Evolutionary conservation across 2,888 invertebrate genomes (phyloP).

Genomic region (Ophioninae sp.): DNA sequence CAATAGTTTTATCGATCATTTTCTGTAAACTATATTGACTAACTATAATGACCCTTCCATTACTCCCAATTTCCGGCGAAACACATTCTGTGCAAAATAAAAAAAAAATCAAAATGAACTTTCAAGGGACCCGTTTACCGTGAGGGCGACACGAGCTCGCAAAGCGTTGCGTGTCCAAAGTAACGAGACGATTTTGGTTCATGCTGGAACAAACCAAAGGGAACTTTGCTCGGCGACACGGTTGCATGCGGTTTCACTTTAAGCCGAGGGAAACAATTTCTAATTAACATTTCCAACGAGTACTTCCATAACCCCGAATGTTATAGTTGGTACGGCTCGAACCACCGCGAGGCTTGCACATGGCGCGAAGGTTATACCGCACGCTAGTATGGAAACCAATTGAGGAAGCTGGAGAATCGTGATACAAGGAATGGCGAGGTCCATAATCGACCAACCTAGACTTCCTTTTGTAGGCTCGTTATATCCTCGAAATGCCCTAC

Average conservation of each 20-base stretch:
- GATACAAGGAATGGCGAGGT: conserved; percentile 43
- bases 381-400: conserved; percentile 11
- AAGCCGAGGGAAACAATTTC: conserved; percentile 59
- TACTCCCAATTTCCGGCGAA: too few relatives aligned
- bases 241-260: conserved; percentile 36
- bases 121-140: background rate
- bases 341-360: conserved; percentile 44
- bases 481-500: conserved; percentile 58
- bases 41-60: too few relatives aligned
- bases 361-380: conserved; percentile 44
- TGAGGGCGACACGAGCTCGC: background rate
- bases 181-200: conserved; percentile 1
- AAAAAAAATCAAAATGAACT: background rate
- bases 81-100: background rate
- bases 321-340: conserved; percentile 41
- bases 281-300: conserved; percentile 59
- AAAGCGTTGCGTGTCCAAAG: background rate
- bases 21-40: too few relatives aligned
- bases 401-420: conserved; percentile 4
- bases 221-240: conserved; percentile 1
- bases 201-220: conserved; percentile 3
- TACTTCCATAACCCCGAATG: conserved; percentile 53
- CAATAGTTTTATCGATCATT: too few relatives aligned
- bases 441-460: conserved; percentile 53
- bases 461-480: conserved; percentile 35